Base-by-base conservation (phyloP, 2,113 vertebrate species). In the Saguinus midas region DNA sequence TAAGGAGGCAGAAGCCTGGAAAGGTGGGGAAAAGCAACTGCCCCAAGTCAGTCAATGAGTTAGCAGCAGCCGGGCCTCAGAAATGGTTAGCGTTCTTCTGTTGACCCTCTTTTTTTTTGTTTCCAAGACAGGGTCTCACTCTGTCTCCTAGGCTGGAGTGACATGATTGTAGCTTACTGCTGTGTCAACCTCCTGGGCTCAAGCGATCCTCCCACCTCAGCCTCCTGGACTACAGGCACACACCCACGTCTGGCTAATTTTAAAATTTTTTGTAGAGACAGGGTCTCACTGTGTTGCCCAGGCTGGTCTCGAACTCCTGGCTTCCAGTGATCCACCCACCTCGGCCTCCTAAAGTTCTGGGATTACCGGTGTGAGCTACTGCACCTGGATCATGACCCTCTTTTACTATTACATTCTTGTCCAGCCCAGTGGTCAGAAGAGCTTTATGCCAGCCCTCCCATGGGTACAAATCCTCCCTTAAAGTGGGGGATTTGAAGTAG, bases 1-100 rank as follows among this genome's bases (percentile, higher is more conserved):
- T 35, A 90, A 90, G 89, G 88, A 90, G 50, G 73, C 8, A 7
- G 84, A 95, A 81, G 91, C 58, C 55, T 10, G 35, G 45, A 35
- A 68, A 6, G n/a, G 68, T 64, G 61, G 27, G n/a, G 11, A 8
- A 3, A 8, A 32, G 3, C 25, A 11, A 27, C n/a, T 91, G 5
- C 29, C 40, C 43, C 3, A 4, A 4, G 50, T 12, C 17, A 1
- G 23, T 45, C 29, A 6, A 50, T 1, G 1, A 45, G 78, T 58
- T 45, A 18, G 48, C 12, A 25, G 57, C 14, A 43, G 32, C 48
- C 8, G 3, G 23, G 52, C 32, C 0, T 3, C 21, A 25, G 64
- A 35, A 21, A 7, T 1, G 25, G 50, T 17, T 8, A 3, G 29
- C 5, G 35, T 37, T 72, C 43, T 45, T 55, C 35, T 12, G 18